Evolutionary conservation across 1,140 invertebrate genomes (phyloP).

Genomic region (Drosophila nebulosa): DNA sequence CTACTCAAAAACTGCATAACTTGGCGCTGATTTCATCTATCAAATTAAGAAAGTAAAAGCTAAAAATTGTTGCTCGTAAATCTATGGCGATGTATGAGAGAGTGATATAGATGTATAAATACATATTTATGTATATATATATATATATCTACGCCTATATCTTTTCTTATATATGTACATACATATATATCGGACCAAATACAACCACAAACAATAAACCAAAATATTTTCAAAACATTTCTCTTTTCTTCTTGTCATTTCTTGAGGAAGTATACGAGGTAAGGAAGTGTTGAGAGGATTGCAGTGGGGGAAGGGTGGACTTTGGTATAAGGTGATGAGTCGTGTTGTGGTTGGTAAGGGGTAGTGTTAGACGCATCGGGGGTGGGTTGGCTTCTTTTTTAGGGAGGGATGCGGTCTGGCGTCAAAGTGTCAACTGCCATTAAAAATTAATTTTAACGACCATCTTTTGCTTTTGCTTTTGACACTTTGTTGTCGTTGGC

Average conservation of each 20-base stretch:
- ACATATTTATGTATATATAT: not conserved
- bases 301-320: not conserved
- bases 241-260: not conserved
- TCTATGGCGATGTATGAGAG: conserved; percentile 45
- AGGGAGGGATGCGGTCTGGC: not conserved
- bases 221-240: conserved; percentile 1
- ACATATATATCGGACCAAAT: not conserved
- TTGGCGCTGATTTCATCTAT: conserved; percentile 72
- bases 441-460: conserved; percentile 56
- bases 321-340: too few species aligned
- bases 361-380: not conserved
- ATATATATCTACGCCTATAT: conserved; percentile 2
- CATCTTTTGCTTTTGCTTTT: conserved; percentile 46
- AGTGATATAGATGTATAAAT: not conserved
- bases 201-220: not conserved
- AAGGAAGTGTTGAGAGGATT: conserved; percentile 15
- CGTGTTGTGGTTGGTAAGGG: not conserved
- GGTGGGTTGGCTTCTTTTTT: not conserved
- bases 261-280: not conserved
- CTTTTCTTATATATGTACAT: not conserved
- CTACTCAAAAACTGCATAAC: conserved; percentile 36
- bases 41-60: conserved; percentile 72
- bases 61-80: conserved; percentile 61
- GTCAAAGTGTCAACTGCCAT: conserved; percentile 63
- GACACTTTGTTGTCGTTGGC: conserved; percentile 16